Conservation (phyloP, 2,113 vertebrate species). For the Alosa alosa region DNA sequence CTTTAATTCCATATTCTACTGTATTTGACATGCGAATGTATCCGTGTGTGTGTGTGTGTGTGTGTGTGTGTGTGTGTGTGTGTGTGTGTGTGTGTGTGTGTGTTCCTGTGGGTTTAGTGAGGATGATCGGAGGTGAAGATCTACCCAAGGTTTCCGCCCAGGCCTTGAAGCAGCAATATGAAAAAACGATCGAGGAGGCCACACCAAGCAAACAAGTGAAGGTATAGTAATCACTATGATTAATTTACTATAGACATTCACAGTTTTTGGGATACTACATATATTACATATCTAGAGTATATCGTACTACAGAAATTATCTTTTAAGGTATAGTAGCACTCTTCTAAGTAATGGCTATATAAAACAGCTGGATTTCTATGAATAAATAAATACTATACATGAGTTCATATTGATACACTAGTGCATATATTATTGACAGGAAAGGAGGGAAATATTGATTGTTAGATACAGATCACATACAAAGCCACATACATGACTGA, state of each 20-base stretch:
- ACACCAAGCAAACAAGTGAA: conserved; percentile 83
- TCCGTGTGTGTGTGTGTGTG: too few relatives aligned
- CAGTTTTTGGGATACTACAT: background rate
- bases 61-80: too few relatives aligned
- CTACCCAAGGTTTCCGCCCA: conserved; percentile 84
- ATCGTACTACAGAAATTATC: background rate
- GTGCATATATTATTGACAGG: background rate
- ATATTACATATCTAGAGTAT: background rate
- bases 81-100: background rate
- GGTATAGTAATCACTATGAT: conserved; percentile 66
- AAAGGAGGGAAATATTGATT: background rate
- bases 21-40: background rate
- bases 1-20: background rate
- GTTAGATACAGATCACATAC: background rate
- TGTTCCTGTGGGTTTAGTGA: conserved; percentile 61
- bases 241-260: background rate
- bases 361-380: background rate
- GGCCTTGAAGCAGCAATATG: conserved; percentile 90
- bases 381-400: background rate
- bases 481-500: background rate
- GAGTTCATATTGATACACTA: background rate
- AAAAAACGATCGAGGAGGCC: conserved; percentile 78
- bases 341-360: background rate
- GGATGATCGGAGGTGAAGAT: conserved; percentile 77
- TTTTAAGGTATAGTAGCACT: background rate